phyloP scores from a whole-genome alignment of 53 echinoderm and acorn worm genomes.

The Paelopatides confundens region DNA sequence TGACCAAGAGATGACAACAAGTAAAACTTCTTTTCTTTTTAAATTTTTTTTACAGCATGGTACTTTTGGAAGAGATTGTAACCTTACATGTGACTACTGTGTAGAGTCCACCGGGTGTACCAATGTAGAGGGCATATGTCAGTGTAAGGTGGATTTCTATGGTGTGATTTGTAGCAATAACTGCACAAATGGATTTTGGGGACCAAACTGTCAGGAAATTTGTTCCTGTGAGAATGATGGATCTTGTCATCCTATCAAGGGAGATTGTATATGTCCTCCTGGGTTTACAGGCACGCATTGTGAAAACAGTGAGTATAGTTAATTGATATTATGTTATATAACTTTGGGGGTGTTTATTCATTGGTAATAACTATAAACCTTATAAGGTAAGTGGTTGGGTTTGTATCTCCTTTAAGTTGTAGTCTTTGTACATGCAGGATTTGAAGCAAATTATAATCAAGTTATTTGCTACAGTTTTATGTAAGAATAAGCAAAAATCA shows the following conservation, averaged over 20 bases:
- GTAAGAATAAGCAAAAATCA: no score
- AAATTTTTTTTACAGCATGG: no score
- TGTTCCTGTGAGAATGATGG: slow-evolving; percentile 79
- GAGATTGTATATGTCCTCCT: slow-evolving; percentile 74
- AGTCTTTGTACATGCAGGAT: no score
- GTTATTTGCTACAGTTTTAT: no score
- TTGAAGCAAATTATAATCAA: no score
- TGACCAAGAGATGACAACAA: no score
- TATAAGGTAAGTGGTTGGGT: no score
- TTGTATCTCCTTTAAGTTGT: no score
- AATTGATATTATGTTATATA: no score
- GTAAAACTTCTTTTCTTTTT: no score
- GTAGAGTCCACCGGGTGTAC: slow-evolving; percentile 66
- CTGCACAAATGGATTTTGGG: slow-evolving; percentile 77
- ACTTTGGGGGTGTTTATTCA: no score
- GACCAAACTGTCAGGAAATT: slow-evolving; percentile 48
- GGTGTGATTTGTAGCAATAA: slow-evolving; percentile 71
- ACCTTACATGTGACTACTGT: slow-evolving; percentile 70
- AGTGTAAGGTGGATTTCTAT: slow-evolving; percentile 53
- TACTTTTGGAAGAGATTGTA: slow-evolving; percentile 72
- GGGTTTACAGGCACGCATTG: slow-evolving; percentile 63
- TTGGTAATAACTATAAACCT: no score
- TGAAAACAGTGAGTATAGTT: slow-evolving; percentile 53
- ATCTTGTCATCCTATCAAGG: slow-evolving; percentile 68
- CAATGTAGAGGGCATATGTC: slow-evolving; percentile 74